phyloP scores from a whole-genome alignment of 2,888 invertebrate genomes.

The Eupithecia insigniata region DNA sequence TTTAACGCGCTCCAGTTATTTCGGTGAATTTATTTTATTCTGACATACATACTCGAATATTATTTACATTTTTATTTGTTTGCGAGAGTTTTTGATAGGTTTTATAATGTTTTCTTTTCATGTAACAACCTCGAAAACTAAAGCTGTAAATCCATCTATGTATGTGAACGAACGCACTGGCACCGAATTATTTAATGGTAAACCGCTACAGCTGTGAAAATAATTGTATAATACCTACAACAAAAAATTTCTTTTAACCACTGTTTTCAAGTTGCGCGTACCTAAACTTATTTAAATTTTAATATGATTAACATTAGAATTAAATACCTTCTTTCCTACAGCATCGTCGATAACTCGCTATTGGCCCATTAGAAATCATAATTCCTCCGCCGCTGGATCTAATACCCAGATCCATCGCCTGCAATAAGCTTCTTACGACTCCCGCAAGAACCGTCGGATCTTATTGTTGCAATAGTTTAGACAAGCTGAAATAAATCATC shows the following conservation, averaged over 20 bases:
- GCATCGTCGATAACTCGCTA: not conserved
- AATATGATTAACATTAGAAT: not conserved
- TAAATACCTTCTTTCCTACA: not conserved
- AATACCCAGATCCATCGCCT: not conserved
- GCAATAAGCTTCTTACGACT: not conserved
- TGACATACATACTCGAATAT: not conserved
- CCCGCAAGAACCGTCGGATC: not conserved
- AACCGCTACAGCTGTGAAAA: not conserved
- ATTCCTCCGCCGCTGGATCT: not conserved
- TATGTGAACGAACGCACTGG: not conserved
- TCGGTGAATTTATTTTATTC: conserved; percentile 7
- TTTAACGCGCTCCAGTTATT: conserved; percentile 16
- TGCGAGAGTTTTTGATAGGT: not conserved
- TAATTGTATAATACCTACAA: no score
- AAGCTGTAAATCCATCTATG: not conserved
- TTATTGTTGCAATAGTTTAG: conserved; percentile 11
- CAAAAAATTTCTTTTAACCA: no score
- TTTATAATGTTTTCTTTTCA: not conserved
- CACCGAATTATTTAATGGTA: not conserved
- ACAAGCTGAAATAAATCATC: conserved; percentile 20
- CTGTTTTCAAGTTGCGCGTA: no score
- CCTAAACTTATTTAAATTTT: not conserved
- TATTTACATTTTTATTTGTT: not conserved
- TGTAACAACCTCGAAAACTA: not conserved
- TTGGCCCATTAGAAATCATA: not conserved